These are phyloP conservation scores for Petaurus breviceps DNA, from an alignment of 2,113 vertebrate genomes.

Conservation along the genomic window DNA sequence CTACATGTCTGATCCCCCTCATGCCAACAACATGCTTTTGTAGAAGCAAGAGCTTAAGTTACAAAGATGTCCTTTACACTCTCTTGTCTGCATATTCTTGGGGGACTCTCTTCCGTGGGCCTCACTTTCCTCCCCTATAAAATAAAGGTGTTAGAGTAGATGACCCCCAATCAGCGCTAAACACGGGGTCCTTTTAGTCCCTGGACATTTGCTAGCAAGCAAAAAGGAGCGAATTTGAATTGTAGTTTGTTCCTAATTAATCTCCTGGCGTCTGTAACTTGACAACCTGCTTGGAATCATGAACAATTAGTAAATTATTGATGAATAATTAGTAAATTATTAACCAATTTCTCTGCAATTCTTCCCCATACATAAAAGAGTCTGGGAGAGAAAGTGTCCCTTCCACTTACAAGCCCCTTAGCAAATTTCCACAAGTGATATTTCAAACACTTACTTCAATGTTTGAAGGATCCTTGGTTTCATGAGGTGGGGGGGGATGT, in stretches of 20 bases:
- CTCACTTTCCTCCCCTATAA: not conserved
- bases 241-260: not conserved
- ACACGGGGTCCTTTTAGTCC: not conserved
- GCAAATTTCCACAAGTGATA: not conserved
- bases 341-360: not conserved
- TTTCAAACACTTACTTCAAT: not conserved
- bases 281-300: not conserved
- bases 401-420: not conserved
- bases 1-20: not conserved
- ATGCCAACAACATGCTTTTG: not conserved
- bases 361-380: not conserved
- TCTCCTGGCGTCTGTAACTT: not conserved
- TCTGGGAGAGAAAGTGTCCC: not conserved
- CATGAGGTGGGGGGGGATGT: not conserved
- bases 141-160: not conserved
- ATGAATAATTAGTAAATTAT: not conserved
- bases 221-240: not conserved
- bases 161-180: not conserved
- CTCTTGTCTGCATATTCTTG: not conserved
- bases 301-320: not conserved
- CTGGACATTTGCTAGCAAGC: not conserved
- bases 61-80: not conserved
- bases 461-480: not conserved
- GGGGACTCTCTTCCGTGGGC: not conserved
- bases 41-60: not conserved